A percentile compares a stretch with the other conserved stretches of the same genome.
These are phyloP conservation scores for Nyctereutes procyonoides DNA, from an alignment of 2,113 vertebrate genomes.

Conservation along the genomic window DNA sequence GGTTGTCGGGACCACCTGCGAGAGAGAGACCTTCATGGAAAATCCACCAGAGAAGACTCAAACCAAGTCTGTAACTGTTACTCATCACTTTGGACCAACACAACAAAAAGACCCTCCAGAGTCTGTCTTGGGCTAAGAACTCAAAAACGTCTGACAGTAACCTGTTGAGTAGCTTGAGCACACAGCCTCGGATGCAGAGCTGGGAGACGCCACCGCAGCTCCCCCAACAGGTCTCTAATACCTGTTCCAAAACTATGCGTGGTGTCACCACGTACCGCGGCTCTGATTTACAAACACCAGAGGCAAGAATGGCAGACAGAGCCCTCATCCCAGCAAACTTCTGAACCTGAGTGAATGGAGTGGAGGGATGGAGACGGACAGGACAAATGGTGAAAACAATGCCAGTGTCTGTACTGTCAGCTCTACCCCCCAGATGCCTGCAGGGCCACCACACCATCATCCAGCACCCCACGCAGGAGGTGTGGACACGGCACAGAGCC, in stretches of 20 bases:
- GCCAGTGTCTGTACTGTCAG: accelerated
- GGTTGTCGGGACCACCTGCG: constrained; percentile 98
- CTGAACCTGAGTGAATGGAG: accelerated
- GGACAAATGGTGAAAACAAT: background rate
- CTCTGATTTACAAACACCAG: background rate
- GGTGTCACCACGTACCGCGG: background rate
- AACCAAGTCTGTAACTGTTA: background rate
- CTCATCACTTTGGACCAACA: background rate
- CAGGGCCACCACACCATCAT: accelerated
- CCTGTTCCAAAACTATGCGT: accelerated
- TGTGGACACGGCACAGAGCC: background rate
- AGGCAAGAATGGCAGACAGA: background rate
- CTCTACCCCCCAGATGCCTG: background rate
- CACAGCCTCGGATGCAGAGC: accelerated
- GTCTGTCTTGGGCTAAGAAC: no score
- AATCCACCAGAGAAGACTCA: accelerated
- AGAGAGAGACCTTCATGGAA: constrained; percentile 44
- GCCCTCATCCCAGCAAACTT: background rate
- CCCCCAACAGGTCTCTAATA: background rate
- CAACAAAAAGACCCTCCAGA: no score
- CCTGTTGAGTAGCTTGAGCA: accelerated
- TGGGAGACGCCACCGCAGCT: accelerated
- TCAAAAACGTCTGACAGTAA: accelerated
- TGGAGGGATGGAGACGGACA: accelerated
- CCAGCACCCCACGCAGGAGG: no score